phyloP scores from a whole-genome alignment of 2,888 invertebrate species.

The Meganola albula region DNA sequence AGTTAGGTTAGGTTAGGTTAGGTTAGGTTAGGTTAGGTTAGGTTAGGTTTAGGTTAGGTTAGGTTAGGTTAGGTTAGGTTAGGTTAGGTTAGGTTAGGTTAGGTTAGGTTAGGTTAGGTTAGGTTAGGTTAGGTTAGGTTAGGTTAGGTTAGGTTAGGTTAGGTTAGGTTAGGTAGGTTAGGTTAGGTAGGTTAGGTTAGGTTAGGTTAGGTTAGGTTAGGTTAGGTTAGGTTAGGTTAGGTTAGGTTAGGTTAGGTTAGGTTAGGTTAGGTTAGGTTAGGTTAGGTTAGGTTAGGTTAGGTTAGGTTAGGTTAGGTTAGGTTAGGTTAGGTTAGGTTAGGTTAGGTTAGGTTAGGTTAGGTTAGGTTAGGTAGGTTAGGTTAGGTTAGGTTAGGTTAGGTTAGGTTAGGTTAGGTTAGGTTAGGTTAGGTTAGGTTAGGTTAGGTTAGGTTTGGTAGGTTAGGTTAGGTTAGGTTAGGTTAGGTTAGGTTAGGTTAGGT shows the following conservation, averaged over 20 bases:
- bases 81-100: slow-evolving; percentile 21
- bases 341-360: slow-evolving; percentile 12
- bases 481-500: slow-evolving; percentile 29
- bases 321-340: slow-evolving; percentile 14
- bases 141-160: slow-evolving; percentile 19
- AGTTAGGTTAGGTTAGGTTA: slow-evolving; percentile 14
- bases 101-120: slow-evolving; percentile 18
- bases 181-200: slow-evolving; percentile 22
- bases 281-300: slow-evolving; percentile 19
- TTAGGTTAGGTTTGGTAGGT: slow-evolving; percentile 33
- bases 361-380: slow-evolving; percentile 11
- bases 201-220: slow-evolving; percentile 22
- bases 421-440: slow-evolving; percentile 8
- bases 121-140: slow-evolving; percentile 18
- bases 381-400: slow-evolving; percentile 17
- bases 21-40: slow-evolving; percentile 15
- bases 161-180: slow-evolving; percentile 24
- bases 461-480: slow-evolving; percentile 27
- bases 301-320: slow-evolving; percentile 21
- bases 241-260: slow-evolving; percentile 23
- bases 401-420: slow-evolving; percentile 11
- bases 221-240: slow-evolving; percentile 23
- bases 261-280: slow-evolving; percentile 18
- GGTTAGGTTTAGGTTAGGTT: slow-evolving; percentile 19
- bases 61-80: slow-evolving; percentile 19